A percentile compares a stretch with the other conserved stretches of the same genome.
phyloP scores from a whole-genome alignment of 1,140 invertebrate species.

The Heliothis subflexa region DNA sequence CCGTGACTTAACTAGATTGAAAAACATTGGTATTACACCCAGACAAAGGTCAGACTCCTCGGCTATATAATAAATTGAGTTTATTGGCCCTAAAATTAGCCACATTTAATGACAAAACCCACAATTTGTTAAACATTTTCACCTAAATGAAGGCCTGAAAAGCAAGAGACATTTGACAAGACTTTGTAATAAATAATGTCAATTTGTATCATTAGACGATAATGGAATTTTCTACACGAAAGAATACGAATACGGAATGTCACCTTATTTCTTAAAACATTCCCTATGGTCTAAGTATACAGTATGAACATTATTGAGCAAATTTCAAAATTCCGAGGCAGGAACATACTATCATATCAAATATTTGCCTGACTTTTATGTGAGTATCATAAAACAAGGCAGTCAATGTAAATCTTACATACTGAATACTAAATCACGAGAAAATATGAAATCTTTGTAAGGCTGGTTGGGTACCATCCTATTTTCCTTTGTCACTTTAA shows the following conservation, averaged over 20 bases:
- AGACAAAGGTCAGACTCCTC: conserved; percentile 26
- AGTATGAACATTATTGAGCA: not conserved
- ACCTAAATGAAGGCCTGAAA: not conserved
- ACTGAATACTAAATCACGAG: conserved; percentile 6
- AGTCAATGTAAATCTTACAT: conserved; percentile 17
- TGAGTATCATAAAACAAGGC: not conserved
- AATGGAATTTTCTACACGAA: no score
- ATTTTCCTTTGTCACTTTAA: not conserved
- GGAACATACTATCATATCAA: not conserved
- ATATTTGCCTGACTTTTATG: conserved; percentile 16
- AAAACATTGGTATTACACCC: conserved; percentile 1
- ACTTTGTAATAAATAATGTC: not conserved
- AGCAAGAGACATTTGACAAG: not conserved
- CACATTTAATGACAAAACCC: not conserved
- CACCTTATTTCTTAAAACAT: not conserved
- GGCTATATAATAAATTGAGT: conserved; percentile 6
- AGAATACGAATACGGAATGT: not conserved
- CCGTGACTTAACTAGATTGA: not conserved
- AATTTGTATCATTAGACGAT: no score
- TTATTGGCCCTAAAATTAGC: conserved; percentile 4
- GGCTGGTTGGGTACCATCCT: not conserved
- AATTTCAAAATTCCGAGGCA: not conserved
- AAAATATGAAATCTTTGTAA: conserved; percentile 21
- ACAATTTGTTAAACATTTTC: not conserved
- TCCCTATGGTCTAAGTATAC: not conserved